These are phyloP conservation scores for Melieria omissa DNA, from an alignment of 2,888 invertebrate species.

Conservation along the genomic window DNA sequence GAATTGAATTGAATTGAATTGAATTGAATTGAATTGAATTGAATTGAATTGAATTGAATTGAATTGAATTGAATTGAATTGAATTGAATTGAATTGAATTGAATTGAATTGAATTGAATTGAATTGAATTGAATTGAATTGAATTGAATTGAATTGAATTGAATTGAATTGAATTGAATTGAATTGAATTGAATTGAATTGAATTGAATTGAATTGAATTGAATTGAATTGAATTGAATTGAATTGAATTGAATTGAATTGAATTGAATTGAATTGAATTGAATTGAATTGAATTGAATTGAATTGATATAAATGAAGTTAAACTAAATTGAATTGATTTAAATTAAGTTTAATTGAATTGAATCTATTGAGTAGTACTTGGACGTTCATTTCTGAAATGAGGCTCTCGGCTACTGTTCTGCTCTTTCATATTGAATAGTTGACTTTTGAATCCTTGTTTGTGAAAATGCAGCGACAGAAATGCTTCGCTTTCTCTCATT, in stretches of 20 bases:
- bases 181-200: not conserved
- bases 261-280: slow-evolving; percentile 5
- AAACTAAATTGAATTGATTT: not conserved
- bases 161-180: not conserved
- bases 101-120: not conserved
- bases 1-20: too few species aligned
- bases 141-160: slow-evolving; percentile 10
- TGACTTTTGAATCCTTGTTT: too few species aligned
- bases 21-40: too few species aligned
- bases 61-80: too few species aligned
- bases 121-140: not conserved
- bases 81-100: too few species aligned
- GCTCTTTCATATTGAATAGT: too few species aligned
- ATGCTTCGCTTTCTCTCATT: too few species aligned
- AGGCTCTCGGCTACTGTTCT: too few species aligned
- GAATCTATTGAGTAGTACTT: not conserved
- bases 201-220: not conserved
- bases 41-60: too few species aligned
- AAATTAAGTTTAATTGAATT: not conserved
- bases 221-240: not conserved
- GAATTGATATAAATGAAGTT: not conserved
- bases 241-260: slow-evolving; percentile 17
- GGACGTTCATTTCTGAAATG: too few species aligned
- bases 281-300: slow-evolving; percentile 5
- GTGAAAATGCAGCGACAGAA: too few species aligned